Conservation (phyloP, 2,888 invertebrate genomes). For the Drosophila paramelanica region DNA sequence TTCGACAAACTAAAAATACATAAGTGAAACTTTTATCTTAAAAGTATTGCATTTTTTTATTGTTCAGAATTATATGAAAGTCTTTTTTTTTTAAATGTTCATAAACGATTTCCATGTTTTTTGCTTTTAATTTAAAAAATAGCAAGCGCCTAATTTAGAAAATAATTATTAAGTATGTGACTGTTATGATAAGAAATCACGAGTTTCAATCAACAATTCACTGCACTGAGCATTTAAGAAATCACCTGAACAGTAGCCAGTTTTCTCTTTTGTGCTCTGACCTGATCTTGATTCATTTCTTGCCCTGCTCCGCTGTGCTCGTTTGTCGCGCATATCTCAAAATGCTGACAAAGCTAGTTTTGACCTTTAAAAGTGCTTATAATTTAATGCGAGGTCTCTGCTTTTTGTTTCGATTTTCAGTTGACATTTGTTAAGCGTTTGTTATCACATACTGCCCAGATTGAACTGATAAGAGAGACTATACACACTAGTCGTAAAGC, state of each 20-base stretch:
- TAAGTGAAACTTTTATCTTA: neutral
- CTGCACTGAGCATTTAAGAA: neutral
- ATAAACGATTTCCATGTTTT: no score
- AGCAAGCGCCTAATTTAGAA: no score
- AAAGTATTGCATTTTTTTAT: neutral
- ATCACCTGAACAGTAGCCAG: slow-evolving; percentile 50
- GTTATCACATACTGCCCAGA: slow-evolving; percentile 66
- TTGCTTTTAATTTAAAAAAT: no score
- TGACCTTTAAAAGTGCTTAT: slow-evolving; percentile 58
- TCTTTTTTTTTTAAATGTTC: no score
- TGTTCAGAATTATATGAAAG: no score
- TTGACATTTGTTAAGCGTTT: slow-evolving; percentile 54
- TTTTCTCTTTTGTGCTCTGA: neutral
- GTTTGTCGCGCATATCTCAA: slow-evolving; percentile 62
- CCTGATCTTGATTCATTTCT: slow-evolving; percentile 5
- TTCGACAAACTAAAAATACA: no score
- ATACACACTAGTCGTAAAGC: slow-evolving; percentile 36
- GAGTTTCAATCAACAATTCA: no score
- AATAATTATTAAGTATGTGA: no score
- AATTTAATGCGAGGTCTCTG: slow-evolving; percentile 66
- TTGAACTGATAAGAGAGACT: slow-evolving; percentile 54
- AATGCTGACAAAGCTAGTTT: slow-evolving; percentile 39
- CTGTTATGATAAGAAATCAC: no score
- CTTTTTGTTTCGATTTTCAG: slow-evolving; percentile 61
- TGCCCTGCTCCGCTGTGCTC: slow-evolving; percentile 22